Evolutionary conservation across 2,113 vertebrate genomes (phyloP).

Genomic region (Suncus etruscus): DNA sequence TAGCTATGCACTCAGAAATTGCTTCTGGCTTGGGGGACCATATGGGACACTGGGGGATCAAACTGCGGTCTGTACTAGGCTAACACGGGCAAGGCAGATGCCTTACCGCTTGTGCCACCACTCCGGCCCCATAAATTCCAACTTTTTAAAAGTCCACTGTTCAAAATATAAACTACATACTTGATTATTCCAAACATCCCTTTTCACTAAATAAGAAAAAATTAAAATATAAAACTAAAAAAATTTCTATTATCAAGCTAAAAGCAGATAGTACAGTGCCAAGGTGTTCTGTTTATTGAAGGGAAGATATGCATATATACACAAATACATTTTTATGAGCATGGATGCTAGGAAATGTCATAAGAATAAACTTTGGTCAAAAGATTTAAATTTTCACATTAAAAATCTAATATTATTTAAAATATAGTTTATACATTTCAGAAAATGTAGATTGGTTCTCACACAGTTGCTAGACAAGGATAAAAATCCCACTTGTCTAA

Average conservation of each 20-base stretch:
- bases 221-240: not conserved
- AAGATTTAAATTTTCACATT: slow-evolving; percentile 58
- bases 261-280: not conserved
- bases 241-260: slow-evolving; percentile 11
- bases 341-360: slow-evolving; percentile 16
- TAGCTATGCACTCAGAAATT: too few relatives aligned
- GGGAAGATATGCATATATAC: not conserved
- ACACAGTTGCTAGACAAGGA: not conserved
- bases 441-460: slow-evolving; percentile 31
- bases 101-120: too few relatives aligned
- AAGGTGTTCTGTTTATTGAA: not conserved
- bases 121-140: slow-evolving; percentile 8
- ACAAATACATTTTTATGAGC: slow-evolving; percentile 29
- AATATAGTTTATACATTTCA: slow-evolving; percentile 45
- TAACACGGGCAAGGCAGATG: too few relatives aligned
- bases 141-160: slow-evolving; percentile 15
- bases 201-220: slow-evolving; percentile 9
- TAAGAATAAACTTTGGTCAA: slow-evolving; percentile 20
- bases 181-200: not conserved
- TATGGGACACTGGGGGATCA: too few relatives aligned
- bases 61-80: too few relatives aligned
- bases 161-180: not conserved
- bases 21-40: too few relatives aligned
- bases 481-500: slow-evolving; percentile 53
- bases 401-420: slow-evolving; percentile 43